Percentiles rank a stretch among this genome's conserved stretches.
Conservation (phyloP, 2,888 invertebrate genomes). For the Lasiommata megera region DNA sequence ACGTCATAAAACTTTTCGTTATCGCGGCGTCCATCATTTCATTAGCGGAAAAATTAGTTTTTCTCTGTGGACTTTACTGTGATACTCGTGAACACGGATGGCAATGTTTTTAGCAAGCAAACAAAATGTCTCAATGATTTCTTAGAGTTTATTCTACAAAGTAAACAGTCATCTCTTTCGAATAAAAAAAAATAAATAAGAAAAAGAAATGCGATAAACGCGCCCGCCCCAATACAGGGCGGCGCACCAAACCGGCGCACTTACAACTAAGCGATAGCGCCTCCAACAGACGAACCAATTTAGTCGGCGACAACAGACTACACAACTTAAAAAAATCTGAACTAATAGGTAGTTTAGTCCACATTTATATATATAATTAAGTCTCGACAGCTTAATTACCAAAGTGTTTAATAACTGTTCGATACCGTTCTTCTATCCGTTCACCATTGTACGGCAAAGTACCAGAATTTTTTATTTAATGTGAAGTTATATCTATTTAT, state of each 20-base stretch:
- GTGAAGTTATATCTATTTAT: too few relatives aligned
- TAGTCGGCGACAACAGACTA: neutral
- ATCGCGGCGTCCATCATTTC: too few relatives aligned
- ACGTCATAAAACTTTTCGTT: too few relatives aligned
- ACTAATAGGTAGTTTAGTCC: too few relatives aligned
- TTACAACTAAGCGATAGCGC: conserved; percentile 53
- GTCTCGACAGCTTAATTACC: too few relatives aligned
- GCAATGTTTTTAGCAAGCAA: conserved; percentile 22
- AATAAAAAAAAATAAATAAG: conserved; percentile 57
- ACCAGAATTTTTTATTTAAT: too few relatives aligned
- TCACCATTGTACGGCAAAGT: too few relatives aligned
- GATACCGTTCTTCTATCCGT: too few relatives aligned
- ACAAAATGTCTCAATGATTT: conserved; percentile 55
- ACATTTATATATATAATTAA: too few relatives aligned
- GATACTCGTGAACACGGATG: neutral
- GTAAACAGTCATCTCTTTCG: conserved; percentile 74
- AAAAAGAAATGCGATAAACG: conserved; percentile 58
- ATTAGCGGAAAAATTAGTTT: too few relatives aligned
- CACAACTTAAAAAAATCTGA: neutral
- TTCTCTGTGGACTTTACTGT: too few relatives aligned
- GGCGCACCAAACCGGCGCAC: conserved; percentile 48
- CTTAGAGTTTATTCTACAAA: conserved; percentile 78
- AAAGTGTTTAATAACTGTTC: too few relatives aligned
- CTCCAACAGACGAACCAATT: neutral
- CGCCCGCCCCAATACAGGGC: conserved; percentile 44